phyloP scores from a whole-genome alignment of 2,797 vertebrate species.

The Glyptemys insculpta region DNA sequence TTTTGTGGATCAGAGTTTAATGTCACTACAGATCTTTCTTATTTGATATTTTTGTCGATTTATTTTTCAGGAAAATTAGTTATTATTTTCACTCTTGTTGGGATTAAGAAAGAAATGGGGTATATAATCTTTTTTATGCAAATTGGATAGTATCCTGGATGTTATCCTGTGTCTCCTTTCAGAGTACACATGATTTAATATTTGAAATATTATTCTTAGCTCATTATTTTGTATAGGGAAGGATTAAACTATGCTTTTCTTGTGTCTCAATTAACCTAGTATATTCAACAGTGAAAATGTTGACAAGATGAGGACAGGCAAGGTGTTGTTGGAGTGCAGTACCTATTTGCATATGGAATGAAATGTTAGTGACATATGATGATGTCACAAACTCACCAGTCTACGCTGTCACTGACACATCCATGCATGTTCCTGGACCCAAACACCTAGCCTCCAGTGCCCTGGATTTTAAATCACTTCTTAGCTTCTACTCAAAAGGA shows the following conservation, averaged over 20 bases:
- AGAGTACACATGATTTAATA: background rate
- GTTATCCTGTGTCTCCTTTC: background rate
- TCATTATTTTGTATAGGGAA: background rate
- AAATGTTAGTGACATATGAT: background rate
- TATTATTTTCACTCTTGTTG: background rate
- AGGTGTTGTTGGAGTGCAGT: background rate
- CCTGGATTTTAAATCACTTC: background rate
- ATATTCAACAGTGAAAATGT: background rate
- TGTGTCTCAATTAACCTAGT: background rate
- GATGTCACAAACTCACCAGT: background rate
- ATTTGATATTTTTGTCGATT: conserved; percentile 14
- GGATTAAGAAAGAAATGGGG: background rate
- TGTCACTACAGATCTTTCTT: background rate
- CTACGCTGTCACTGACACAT: background rate
- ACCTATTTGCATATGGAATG: background rate
- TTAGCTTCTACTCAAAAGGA: background rate
- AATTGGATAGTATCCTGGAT: background rate
- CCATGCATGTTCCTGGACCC: background rate
- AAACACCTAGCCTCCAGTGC: background rate
- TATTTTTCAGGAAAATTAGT: conserved; percentile 29
- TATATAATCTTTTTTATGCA: background rate
- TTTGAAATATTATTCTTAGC: background rate
- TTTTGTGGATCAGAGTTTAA: conserved; percentile 7
- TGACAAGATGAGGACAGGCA: background rate
- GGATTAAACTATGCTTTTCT: background rate